Conservation (phyloP, 2,797 vertebrate species). For the Heteromormyrus szaboi region DNA sequence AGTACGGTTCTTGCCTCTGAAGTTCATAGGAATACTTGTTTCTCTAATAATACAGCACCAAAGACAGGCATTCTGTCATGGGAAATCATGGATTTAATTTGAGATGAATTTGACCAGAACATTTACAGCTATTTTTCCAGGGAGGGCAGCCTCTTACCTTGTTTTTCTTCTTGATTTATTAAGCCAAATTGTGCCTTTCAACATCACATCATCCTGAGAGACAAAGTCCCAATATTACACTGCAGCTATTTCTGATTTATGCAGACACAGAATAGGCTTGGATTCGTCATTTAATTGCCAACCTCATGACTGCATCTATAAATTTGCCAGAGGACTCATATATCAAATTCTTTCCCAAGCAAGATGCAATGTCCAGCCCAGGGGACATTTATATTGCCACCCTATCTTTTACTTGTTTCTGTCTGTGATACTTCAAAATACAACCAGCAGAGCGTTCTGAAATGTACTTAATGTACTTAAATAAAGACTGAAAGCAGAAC, state of each 20-base stretch:
- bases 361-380: conserved; percentile 1
- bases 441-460: neutral
- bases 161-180: neutral
- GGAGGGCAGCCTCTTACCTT: neutral
- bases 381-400: neutral
- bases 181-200: neutral
- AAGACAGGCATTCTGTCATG: neutral
- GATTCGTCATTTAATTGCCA: neutral
- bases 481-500: conserved; percentile 19
- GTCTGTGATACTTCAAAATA: neutral
- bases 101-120: neutral
- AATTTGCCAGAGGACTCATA: conserved; percentile 17
- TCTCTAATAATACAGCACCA: neutral
- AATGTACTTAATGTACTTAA: neutral
- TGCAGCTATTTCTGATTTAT: neutral
- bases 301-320: conserved; percentile 2
- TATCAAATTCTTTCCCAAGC: conserved; percentile 20
- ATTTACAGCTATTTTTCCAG: neutral
- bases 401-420: conserved; percentile 25
- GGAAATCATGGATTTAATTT: neutral
- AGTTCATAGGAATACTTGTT: neutral
- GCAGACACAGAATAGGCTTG: conserved; percentile 2
- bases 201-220: neutral
- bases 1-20: neutral
- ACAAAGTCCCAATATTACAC: conserved; percentile 12